Evolutionary conservation across 2,797 vertebrate genomes (phyloP).

Genomic region (Salmo trutta): DNA sequence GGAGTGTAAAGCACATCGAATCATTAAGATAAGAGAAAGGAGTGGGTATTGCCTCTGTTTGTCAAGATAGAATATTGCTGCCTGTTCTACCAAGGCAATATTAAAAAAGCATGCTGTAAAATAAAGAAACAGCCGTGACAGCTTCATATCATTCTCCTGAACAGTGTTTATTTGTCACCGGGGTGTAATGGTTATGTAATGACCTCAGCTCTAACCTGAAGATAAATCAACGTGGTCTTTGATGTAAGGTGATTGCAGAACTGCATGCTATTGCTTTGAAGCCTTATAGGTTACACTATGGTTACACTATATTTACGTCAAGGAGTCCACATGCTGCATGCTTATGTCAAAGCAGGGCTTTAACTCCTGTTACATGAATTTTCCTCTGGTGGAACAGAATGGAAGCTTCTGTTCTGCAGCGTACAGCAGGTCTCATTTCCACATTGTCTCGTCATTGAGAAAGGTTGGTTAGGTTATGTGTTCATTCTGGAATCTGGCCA

Average conservation of each 20-base stretch:
- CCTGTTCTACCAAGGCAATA: background rate
- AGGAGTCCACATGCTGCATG: background rate
- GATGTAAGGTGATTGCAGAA: background rate
- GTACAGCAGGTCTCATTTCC: background rate
- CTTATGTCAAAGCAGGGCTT: background rate
- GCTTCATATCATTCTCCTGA: background rate
- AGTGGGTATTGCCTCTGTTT: slow-evolving; percentile 40
- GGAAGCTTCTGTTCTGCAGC: background rate
- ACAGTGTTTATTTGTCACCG: background rate
- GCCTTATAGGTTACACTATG: background rate
- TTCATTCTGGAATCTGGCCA: background rate
- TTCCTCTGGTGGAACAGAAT: background rate
- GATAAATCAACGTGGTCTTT: slow-evolving; percentile 14
- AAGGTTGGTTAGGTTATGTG: background rate
- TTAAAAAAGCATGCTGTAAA: slow-evolving; percentile 7
- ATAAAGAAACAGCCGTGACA: background rate
- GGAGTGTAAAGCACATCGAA: slow-evolving; percentile 49
- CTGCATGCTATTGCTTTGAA: background rate
- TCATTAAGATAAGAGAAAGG: slow-evolving; percentile 53
- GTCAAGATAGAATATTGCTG: slow-evolving; percentile 24
- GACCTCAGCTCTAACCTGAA: background rate
- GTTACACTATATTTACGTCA: background rate
- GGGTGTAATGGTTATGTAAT: slow-evolving; percentile 11
- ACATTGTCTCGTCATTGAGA: background rate
- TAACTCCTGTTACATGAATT: background rate